phyloP scores from a whole-genome alignment of 2,888 invertebrate genomes.

The Drosophila helvetica region DNA sequence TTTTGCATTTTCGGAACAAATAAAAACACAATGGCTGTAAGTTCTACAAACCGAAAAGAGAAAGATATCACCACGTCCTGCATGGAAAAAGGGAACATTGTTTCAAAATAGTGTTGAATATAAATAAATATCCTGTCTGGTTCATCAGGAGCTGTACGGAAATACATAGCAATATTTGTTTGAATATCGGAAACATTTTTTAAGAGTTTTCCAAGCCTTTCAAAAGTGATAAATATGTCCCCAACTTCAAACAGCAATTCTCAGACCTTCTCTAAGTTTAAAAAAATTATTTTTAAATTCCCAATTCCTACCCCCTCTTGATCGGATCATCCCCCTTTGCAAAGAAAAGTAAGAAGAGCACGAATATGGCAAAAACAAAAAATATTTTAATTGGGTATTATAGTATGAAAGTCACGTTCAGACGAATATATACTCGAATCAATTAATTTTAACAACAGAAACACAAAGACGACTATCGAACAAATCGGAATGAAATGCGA shows the following conservation, averaged over 20 bases:
- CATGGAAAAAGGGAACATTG: not conserved
- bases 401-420: constrained; percentile 51
- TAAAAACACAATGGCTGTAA: constrained; percentile 78
- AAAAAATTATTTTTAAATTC: not conserved
- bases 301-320: not conserved
- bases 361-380: not conserved
- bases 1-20: constrained; percentile 48
- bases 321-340: not conserved
- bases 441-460: constrained; percentile 25
- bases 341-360: constrained; percentile 4
- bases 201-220: no score
- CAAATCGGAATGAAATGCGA: constrained; percentile 19
- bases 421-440: constrained; percentile 21
- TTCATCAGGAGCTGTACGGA: not conserved
- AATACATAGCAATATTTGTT: not conserved
- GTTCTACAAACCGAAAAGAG: constrained; percentile 39
- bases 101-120: not conserved
- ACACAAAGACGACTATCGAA: not conserved
- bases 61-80: constrained; percentile 14
- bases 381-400: constrained; percentile 18
- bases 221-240: not conserved
- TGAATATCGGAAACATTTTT: not conserved
- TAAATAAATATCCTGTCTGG: not conserved
- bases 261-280: not conserved
- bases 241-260: no score